Evolutionary conservation across 2,888 invertebrate species (phyloP).

Genomic region (Latrodectus hesperus): DNA sequence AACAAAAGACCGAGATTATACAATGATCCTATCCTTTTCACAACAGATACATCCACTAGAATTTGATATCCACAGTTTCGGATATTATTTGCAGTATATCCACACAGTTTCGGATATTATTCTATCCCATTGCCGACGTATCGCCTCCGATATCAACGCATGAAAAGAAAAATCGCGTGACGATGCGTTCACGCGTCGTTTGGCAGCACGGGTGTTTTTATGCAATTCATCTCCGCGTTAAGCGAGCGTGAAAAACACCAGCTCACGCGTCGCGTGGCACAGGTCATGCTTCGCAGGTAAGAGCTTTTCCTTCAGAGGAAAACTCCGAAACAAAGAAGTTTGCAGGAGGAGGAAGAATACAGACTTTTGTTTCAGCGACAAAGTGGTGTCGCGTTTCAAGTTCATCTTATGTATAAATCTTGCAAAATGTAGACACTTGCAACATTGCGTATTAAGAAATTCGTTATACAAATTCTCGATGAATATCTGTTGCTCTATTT

Average conservation of each 20-base stretch:
- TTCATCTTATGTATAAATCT: too few species aligned
- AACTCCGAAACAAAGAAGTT: not conserved
- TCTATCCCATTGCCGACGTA: not conserved
- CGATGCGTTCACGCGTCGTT: slow-evolving; percentile 37
- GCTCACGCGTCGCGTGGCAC: slow-evolving; percentile 39
- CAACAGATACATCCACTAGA: not conserved
- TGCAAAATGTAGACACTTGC: too few species aligned
- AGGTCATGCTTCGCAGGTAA: slow-evolving; percentile 30
- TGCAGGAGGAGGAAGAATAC: not conserved
- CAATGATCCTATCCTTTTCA: too few species aligned
- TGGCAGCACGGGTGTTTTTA: slow-evolving; percentile 13
- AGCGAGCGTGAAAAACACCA: slow-evolving; percentile 66
- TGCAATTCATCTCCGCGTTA: slow-evolving; percentile 56
- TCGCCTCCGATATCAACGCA: not conserved
- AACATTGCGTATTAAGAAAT: too few species aligned
- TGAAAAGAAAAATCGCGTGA: slow-evolving; percentile 35
- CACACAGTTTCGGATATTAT: not conserved
- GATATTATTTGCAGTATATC: not conserved
- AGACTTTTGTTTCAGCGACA: not conserved
- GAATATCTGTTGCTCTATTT: too few species aligned
- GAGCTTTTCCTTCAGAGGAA: slow-evolving; percentile 4
- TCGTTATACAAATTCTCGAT: too few species aligned
- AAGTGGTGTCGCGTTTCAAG: not conserved
- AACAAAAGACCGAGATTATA: too few species aligned
- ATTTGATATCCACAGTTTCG: not conserved